These are phyloP conservation scores for Ophion costatus DNA, from an alignment of 2,888 invertebrate genomes.

Conservation along the genomic window DNA sequence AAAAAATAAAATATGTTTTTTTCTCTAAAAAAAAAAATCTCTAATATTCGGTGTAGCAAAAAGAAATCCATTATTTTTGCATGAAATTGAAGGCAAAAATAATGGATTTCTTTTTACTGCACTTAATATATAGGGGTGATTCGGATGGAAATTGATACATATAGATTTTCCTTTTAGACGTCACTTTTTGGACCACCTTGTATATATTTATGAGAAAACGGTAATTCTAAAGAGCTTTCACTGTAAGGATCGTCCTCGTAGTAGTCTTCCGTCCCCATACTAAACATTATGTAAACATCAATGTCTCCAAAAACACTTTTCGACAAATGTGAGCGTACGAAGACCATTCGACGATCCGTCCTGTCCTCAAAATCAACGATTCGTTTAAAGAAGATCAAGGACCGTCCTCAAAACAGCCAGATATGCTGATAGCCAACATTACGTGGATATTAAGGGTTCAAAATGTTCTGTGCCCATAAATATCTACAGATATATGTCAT, in stretches of 20 bases:
- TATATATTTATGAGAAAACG: too few relatives aligned
- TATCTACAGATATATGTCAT: conserved; percentile 34
- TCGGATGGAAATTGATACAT: too few relatives aligned
- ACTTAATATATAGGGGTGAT: too few relatives aligned
- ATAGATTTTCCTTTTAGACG: too few relatives aligned
- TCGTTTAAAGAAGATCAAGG: neutral
- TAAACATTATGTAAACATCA: neutral
- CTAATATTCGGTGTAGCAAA: too few relatives aligned
- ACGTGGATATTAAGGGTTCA: neutral
- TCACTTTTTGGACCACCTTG: too few relatives aligned
- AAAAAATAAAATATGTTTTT: too few relatives aligned
- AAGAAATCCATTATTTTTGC: too few relatives aligned
- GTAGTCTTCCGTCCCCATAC: neutral
- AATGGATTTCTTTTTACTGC: too few relatives aligned
- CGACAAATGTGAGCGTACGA: neutral
- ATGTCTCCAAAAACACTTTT: neutral
- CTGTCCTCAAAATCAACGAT: neutral
- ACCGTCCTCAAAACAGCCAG: neutral
- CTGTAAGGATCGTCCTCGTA: neutral
- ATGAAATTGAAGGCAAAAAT: too few relatives aligned
- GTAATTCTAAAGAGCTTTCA: neutral
- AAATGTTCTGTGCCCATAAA: neutral
- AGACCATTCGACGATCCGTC: neutral
- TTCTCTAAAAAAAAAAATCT: too few relatives aligned
- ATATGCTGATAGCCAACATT: neutral